A percentile compares a stretch with the other conserved stretches of the same genome.
Evolutionary conservation across 2,113 vertebrate genomes (phyloP).

Genomic region (Castor canadensis): DNA sequence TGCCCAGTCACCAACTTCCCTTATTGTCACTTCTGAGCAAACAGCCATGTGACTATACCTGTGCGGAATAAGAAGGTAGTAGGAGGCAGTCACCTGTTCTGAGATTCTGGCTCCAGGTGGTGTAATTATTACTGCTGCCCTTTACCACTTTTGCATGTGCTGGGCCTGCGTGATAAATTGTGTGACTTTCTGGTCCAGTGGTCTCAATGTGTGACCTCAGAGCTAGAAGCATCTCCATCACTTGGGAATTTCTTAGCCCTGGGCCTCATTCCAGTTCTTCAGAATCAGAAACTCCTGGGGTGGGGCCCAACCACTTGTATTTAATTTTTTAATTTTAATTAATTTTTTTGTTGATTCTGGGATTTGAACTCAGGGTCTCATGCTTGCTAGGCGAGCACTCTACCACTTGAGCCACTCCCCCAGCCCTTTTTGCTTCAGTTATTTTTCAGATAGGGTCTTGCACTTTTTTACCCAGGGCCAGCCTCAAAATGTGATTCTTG

Average conservation of each 20-base stretch:
- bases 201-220: background rate
- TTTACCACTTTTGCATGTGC: background rate
- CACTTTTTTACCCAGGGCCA: too few relatives aligned
- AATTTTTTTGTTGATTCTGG: too few relatives aligned
- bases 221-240: background rate
- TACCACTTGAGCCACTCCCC: too few relatives aligned
- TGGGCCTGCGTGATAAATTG: background rate
- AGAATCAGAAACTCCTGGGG: background rate
- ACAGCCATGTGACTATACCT: too few relatives aligned
- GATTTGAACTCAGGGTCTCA: too few relatives aligned
- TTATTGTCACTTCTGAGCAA: background rate
- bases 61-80: rapidly evolving
- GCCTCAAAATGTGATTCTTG: too few relatives aligned
- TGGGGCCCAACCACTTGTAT: background rate
- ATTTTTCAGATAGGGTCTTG: too few relatives aligned
- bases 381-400: too few relatives aligned
- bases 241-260: background rate
- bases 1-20: background rate
- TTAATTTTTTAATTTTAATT: too few relatives aligned
- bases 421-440: too few relatives aligned
- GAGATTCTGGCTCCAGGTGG: background rate
- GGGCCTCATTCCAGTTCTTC: background rate
- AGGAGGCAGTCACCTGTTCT: background rate
- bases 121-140: background rate
- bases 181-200: background rate